Evolutionary conservation across 2,113 vertebrate genomes (phyloP).

Genomic region (Platichthys stellatus): DNA sequence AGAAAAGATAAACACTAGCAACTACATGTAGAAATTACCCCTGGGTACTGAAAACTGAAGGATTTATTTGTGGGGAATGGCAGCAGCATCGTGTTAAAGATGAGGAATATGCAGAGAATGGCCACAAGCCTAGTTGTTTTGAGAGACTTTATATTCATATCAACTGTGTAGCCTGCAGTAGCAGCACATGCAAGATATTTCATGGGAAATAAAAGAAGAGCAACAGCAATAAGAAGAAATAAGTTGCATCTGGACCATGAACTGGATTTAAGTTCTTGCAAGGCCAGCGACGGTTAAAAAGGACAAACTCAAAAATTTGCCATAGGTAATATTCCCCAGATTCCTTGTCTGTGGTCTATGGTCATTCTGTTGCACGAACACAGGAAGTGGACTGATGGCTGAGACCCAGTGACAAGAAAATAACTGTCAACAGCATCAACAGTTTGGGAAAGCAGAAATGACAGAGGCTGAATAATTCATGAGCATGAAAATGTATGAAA

Average conservation of each 20-base stretch:
- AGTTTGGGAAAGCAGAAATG: slow-evolving; percentile 5
- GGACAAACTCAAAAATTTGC: not conserved
- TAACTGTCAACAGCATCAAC: slow-evolving; percentile 2
- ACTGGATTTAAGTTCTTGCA: not conserved
- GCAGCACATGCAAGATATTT: not conserved
- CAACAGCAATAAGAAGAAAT: slow-evolving; percentile 3
- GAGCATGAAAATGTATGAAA: slow-evolving; percentile 34
- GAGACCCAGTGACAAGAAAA: slow-evolving; percentile 25
- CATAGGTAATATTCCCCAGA: not conserved
- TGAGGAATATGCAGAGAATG: not conserved
- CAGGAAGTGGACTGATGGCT: slow-evolving; percentile 9
- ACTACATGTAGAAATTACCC: not conserved
- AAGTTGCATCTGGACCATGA: not conserved
- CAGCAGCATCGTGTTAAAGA: not conserved
- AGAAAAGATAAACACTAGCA: not conserved
- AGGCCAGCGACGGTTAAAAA: not conserved
- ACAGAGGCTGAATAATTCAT: slow-evolving; percentile 23
- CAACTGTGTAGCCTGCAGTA: not conserved
- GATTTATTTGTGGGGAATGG: no score
- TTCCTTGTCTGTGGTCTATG: no score
- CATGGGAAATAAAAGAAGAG: not conserved
- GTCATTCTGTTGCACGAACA: not conserved
- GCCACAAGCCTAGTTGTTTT: not conserved
- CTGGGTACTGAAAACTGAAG: not conserved
- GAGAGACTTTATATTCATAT: not conserved